phyloP scores from a whole-genome alignment of 2,797 vertebrate species.

The Todus mexicanus region DNA sequence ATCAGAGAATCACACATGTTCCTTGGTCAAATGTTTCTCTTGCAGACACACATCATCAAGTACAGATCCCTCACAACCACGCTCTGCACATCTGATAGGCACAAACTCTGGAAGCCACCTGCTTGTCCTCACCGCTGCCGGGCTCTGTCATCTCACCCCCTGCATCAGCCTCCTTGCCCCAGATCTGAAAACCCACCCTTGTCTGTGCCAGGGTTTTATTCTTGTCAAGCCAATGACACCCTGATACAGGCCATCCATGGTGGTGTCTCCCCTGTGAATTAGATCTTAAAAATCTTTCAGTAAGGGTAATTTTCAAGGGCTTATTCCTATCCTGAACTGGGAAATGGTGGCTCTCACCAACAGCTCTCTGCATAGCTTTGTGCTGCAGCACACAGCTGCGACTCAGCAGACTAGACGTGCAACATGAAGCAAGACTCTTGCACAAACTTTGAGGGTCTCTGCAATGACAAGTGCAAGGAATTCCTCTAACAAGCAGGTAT shows the following conservation, averaged over 20 bases:
- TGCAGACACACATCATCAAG: not conserved
- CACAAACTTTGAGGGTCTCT: not conserved
- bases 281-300: not conserved
- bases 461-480: not conserved
- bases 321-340: not conserved
- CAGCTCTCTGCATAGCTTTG: not conserved
- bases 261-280: not conserved
- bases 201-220: not conserved
- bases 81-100: not conserved
- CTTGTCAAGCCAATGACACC: not conserved
- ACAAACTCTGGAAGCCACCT: not conserved
- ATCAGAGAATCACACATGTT: not conserved
- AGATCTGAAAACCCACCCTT: not conserved
- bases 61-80: not conserved
- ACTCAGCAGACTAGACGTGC: not conserved
- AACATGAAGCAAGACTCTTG: not conserved
- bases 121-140: not conserved
- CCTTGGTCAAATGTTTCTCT: not conserved
- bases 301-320: not conserved
- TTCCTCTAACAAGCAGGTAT: not conserved
- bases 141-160: not conserved
- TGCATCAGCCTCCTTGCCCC: not conserved
- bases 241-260: not conserved
- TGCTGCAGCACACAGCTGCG: not conserved
- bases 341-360: not conserved